Evolutionary conservation across 2,113 vertebrate genomes (phyloP).

Genomic region (Sander lucioperca): DNA sequence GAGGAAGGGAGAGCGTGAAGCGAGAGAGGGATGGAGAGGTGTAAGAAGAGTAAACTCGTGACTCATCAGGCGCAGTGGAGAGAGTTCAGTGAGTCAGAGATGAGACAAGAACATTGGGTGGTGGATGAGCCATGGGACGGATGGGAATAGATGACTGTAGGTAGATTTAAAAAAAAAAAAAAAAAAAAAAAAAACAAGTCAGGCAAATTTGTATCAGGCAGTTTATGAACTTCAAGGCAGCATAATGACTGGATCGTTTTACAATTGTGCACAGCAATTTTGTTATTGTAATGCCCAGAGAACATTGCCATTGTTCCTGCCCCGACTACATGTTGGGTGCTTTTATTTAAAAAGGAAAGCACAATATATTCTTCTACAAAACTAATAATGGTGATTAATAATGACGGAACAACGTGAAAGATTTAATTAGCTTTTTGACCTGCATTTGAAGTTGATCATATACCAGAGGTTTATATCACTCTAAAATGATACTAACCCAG

Average conservation of each 20-base stretch:
- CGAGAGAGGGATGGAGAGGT: slow-evolving; percentile 61
- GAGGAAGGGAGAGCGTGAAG: slow-evolving; percentile 41
- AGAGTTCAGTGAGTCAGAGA: slow-evolving; percentile 75
- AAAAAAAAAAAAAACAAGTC: not conserved
- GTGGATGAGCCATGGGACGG: slow-evolving; percentile 56
- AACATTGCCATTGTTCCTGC: not conserved
- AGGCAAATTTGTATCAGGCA: slow-evolving; percentile 15
- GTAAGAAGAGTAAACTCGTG: slow-evolving; percentile 72
- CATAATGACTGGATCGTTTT: not conserved
- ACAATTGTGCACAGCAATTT: not conserved
- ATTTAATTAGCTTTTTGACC: not conserved
- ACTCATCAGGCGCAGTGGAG: slow-evolving; percentile 74
- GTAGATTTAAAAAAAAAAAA: slow-evolving; percentile 8
- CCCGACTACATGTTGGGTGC: not conserved
- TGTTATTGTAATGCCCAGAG: not conserved
- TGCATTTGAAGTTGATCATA: not conserved
- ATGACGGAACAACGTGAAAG: not conserved
- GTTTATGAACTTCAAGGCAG: slow-evolving; percentile 14
- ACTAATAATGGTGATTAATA: not conserved
- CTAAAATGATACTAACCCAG: not conserved
- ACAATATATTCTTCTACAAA: not conserved
- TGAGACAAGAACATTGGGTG: slow-evolving; percentile 57
- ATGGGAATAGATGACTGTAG: slow-evolving; percentile 67
- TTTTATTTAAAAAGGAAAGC: not conserved
- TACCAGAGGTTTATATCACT: not conserved